Conservation (phyloP, 2,113 vertebrate species). For the Apus apus region DNA sequence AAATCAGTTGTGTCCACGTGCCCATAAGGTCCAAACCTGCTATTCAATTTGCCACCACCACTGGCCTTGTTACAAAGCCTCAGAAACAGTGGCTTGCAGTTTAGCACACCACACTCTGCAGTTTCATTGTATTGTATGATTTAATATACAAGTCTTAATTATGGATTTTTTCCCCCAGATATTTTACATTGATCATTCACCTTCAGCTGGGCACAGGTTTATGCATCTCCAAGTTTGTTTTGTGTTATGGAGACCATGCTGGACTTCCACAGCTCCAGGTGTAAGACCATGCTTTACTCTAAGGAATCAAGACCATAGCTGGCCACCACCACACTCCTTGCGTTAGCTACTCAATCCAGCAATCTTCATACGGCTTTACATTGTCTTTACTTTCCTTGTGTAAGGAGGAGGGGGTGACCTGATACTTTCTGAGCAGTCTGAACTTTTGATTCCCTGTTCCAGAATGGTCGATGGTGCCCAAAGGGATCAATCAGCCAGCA, state of each 20-base stretch:
- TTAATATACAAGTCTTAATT: background rate
- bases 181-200: background rate
- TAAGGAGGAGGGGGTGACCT: background rate
- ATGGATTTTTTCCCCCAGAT: background rate
- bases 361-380: background rate
- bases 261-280: background rate
- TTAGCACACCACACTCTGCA: accelerated
- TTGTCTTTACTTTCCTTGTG: background rate
- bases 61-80: background rate
- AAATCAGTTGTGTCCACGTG: background rate
- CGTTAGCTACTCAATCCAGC: background rate
- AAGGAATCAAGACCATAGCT: background rate
- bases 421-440: background rate
- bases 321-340: background rate
- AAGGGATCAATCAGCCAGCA: background rate
- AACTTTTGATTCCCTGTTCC: background rate
- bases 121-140: background rate
- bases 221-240: background rate
- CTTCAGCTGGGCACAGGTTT: background rate
- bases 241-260: background rate
- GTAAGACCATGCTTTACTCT: background rate
- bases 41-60: background rate
- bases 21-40: background rate
- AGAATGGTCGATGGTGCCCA: background rate
- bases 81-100: background rate